Evolutionary conservation across 2,113 vertebrate genomes (phyloP), one percentile per base, ranked within the genome.

Genomic region (Perccottus glenii): DNA sequence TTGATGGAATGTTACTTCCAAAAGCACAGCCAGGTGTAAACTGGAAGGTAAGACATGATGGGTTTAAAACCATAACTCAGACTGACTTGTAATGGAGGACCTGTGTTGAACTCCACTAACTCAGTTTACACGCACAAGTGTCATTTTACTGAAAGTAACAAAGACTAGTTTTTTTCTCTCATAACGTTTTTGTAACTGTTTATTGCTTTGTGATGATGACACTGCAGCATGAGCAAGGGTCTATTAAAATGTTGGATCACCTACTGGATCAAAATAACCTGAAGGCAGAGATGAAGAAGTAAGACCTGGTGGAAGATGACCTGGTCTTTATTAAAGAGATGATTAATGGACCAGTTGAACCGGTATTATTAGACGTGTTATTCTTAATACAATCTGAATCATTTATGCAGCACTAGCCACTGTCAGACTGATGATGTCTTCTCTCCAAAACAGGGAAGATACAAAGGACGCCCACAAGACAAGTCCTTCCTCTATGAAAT

Each of bases 1-100:
- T 60, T 64, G 73, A 76, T 60, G 11, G 0, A 5, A 47, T 76
- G 48, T 76, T 76, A 11, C 51, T 59, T 8, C 52, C 47, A 4
- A 27, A 53, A 19, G 47, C 52, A 14, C 11, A n/a, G n/a, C n/a
- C n/a, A n/a, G n/a, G 3, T 51, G 1, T 6, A 14, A 8, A 11
- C 0, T 60, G 60, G 48, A 43, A 48, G 4, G 66, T 68, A 51
- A 51, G 46, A 35, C 1, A 27, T 27, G 19, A 27, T 27, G 19
- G 19, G 19, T 27, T 27, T 27, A 27, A 27, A 27, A 27, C 19
- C 19, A 27, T 27, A 3, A 27, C 19, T 27, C 19, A 27, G 19
- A 27, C 19, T 27, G 1, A 27, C 1, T 27, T 27, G 3, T 27
- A 27, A 27, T 27, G 19, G 19, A 27, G 19, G 19, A 27, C 19